Evolutionary conservation across 2,888 invertebrate species (phyloP), one percentile per base, ranked within the genome.

Genomic region (Ligdia adustata): DNA sequence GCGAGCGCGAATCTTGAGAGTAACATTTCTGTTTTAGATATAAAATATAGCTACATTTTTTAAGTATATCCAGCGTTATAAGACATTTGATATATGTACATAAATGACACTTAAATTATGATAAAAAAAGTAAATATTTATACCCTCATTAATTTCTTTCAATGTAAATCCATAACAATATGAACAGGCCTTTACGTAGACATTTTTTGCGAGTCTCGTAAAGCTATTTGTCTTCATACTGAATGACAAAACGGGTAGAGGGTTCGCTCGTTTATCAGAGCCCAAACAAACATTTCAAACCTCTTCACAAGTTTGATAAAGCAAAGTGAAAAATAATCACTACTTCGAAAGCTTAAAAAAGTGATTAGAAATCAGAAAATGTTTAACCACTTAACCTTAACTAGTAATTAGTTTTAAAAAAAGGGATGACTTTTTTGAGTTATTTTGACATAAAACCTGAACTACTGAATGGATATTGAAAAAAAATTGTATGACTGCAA

Each of bases 181-280:
- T 9, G 12, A 27, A 27, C n/a, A 9, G 4, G 28, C 13, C 9
- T 13, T 9, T 29, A 29, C 18, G 40, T 32, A 14, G 20, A 18
- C 34, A 49, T 40, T 51, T 58, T 58, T 58, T 55, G 50, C 34
- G 41, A 5, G 45, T 29, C 45, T 48, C 35, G 45, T 41, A 56
- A 63, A 72, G 69, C 77, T 69, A 76, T 78, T 73, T 72, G 55
- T 78, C 76, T 75, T 72, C 72, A 75, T 73, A 67, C 61, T 51
- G 55, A 37, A 58, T 57, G 62, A 69, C 69, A 71, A 74, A 71
- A 42, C 18, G 42, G 37, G 31, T 26, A 69, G 61, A 61, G 52
- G 48, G 42, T 4, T 16, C 44, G 63, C 65, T 73, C 75, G 64
- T 75, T 75, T 66, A 76, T 76, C 76, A 76, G 64, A 69, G 54